Evolutionary conservation across 2,113 vertebrate genomes (phyloP).

Genomic region (Danionella cerebrum): DNA sequence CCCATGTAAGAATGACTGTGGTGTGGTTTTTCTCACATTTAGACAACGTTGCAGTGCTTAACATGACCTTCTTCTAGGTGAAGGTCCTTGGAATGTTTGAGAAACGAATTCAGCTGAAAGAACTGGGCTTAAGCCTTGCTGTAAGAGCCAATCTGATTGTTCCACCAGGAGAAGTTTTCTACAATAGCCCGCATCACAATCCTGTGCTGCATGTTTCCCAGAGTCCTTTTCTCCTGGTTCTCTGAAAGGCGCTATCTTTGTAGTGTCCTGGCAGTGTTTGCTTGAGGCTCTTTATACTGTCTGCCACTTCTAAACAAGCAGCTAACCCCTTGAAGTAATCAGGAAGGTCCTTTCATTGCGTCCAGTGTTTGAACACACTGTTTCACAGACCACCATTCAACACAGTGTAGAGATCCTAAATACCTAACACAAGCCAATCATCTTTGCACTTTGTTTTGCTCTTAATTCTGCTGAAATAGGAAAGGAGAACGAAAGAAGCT

Average conservation of each 20-base stretch:
- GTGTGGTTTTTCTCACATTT: background rate
- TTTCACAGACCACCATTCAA: conserved; percentile 8
- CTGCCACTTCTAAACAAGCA: conserved; percentile 20
- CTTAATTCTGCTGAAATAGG: background rate
- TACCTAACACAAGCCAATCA: too few species aligned
- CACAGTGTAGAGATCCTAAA: too few species aligned
- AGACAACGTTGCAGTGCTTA: background rate
- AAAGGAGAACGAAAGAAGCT: background rate
- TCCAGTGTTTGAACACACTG: background rate
- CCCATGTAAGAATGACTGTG: background rate
- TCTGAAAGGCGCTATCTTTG: conserved; percentile 17
- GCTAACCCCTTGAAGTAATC: conserved; percentile 1
- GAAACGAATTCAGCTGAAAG: background rate
- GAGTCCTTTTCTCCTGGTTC: conserved; percentile 10
- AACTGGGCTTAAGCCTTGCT: background rate
- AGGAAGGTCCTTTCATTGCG: background rate
- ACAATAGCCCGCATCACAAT: background rate
- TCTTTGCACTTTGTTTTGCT: background rate
- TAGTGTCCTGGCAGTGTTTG: background rate
- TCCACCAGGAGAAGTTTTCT: conserved; percentile 14
- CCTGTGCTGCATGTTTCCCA: conserved; percentile 20
- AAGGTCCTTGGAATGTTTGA: background rate
- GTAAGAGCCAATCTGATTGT: background rate
- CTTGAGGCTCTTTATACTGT: conserved; percentile 3
- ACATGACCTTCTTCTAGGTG: conserved; percentile 10